Evolutionary conservation across 2,888 invertebrate species (phyloP).

Genomic region (Adelognathus sp.): DNA sequence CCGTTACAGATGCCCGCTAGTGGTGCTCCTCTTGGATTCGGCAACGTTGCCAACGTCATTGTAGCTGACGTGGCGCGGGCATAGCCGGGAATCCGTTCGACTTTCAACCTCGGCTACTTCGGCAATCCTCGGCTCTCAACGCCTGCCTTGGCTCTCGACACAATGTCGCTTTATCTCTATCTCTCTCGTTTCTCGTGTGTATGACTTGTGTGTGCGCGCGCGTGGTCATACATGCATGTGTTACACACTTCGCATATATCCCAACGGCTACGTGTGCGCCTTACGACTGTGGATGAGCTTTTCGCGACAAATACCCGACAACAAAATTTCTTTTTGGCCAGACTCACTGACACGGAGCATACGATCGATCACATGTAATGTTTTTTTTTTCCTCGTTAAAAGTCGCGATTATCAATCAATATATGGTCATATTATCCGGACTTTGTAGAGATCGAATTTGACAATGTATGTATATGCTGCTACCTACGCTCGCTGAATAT

Average conservation of each 20-base stretch:
- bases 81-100: conserved; percentile 34
- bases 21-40: conserved; percentile 15
- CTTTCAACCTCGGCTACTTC: conserved; percentile 3
- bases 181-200: no score
- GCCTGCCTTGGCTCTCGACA: neutral
- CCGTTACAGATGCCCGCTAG: conserved; percentile 2
- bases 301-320: no score
- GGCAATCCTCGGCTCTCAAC: neutral
- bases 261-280: no score
- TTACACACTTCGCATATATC: no score
- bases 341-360: no score
- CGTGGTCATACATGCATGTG: neutral
- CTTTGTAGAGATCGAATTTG: neutral
- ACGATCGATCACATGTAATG: no score
- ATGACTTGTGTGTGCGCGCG: neutral
- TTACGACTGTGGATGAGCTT: no score
- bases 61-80: conserved; percentile 73
- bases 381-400: neutral
- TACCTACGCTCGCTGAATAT: neutral
- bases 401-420: neutral
- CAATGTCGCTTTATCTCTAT: neutral
- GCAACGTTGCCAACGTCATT: conserved; percentile 69
- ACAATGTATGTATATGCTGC: neutral
- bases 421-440: neutral
- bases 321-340: no score